phyloP scores from a whole-genome alignment of 92 coral and sea anemone genomes.

The Palythoa grandis region DNA sequence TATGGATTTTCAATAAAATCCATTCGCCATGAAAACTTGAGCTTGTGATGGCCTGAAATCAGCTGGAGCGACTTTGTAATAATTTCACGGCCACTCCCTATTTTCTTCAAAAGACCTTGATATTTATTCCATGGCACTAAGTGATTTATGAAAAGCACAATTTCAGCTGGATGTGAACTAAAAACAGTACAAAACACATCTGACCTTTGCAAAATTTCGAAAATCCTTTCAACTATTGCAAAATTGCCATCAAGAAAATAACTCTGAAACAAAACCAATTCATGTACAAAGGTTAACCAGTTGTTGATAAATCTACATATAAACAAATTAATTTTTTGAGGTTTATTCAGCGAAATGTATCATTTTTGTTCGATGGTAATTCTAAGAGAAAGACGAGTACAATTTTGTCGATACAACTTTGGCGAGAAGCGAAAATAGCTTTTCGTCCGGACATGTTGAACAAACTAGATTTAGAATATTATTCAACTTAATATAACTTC shows the following conservation, averaged over 20 bases:
- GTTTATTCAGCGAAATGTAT: background rate
- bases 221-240: background rate
- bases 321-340: background rate
- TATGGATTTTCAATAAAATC: background rate
- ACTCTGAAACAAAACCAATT: background rate
- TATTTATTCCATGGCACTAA: background rate
- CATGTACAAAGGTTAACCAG: background rate
- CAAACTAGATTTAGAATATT: background rate
- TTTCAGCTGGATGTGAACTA: background rate
- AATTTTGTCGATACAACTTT: background rate
- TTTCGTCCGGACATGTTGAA: background rate
- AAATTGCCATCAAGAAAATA: background rate
- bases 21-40: background rate
- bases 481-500: constrained; percentile 13
- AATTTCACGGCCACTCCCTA: background rate
- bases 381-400: background rate
- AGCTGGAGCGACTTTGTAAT: background rate
- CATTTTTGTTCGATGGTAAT: background rate
- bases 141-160: background rate
- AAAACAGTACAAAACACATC: background rate
- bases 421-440: too few species aligned
- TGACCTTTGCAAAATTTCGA: background rate
- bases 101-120: constrained; percentile 5
- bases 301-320: background rate
- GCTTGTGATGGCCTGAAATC: background rate